A percentile compares a stretch with the other conserved stretches of the same genome.
These are phyloP conservation scores for Columba guinea DNA, from an alignment of 2,797 vertebrate species.

Conservation along the genomic window DNA sequence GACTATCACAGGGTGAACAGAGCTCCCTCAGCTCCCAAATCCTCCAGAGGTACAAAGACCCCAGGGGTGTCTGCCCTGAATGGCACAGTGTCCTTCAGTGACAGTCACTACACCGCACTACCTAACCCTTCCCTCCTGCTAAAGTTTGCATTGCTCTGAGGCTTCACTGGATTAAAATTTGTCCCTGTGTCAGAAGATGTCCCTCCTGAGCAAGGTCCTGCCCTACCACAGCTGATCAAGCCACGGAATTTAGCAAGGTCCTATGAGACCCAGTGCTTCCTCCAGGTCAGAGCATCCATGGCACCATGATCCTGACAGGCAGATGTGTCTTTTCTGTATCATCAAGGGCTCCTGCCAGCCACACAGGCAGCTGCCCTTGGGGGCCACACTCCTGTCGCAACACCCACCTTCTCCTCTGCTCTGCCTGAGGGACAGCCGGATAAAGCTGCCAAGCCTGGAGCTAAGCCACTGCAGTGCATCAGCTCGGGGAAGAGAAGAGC, in stretches of 20 bases:
- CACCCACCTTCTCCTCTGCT: not conserved
- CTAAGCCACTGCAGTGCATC: not conserved
- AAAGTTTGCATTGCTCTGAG: rapidly evolving
- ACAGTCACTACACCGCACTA: rapidly evolving
- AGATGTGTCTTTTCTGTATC: not conserved
- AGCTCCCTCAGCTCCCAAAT: not conserved
- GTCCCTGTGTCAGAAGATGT: not conserved
- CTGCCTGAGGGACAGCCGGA: not conserved
- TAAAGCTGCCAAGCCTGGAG: not conserved
- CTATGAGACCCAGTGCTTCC: not conserved
- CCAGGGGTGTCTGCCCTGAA: rapidly evolving
- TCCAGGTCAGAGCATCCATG: not conserved
- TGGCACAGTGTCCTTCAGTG: not conserved
- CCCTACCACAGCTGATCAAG: not conserved
- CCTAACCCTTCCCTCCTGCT: not conserved
- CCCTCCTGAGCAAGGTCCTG: not conserved
- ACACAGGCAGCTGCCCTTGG: not conserved
- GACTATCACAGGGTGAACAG: not conserved
- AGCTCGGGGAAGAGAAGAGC: not conserved
- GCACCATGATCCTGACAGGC: rapidly evolving
- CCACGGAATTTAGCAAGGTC: not conserved
- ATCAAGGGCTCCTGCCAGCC: not conserved
- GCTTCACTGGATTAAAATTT: not conserved
- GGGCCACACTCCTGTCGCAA: rapidly evolving
- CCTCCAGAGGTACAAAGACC: not conserved